phyloP scores from a whole-genome alignment of 2,797 vertebrate species.

The Brachymystax lenok region DNA sequence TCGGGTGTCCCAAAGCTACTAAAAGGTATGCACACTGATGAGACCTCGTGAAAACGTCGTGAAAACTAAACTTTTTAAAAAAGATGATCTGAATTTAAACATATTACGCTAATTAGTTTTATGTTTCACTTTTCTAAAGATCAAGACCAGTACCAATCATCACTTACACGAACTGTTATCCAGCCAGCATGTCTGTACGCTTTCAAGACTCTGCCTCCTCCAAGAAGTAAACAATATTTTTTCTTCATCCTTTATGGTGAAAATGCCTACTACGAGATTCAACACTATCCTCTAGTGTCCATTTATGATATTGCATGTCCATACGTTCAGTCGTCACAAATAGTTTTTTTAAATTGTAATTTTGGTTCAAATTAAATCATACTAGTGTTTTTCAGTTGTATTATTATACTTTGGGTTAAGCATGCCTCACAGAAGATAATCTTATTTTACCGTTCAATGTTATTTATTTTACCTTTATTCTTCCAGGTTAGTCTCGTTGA shows the following conservation, averaged over 20 bases:
- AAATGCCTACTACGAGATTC: not conserved
- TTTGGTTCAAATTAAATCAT: not conserved
- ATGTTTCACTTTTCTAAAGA: not conserved
- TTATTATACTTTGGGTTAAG: not conserved
- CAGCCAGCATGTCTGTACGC: not conserved
- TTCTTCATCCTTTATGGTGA: not conserved
- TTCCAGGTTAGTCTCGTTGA: too few relatives aligned
- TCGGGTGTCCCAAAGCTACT: too few relatives aligned
- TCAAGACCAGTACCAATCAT: not conserved
- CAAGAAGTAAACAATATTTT: not conserved
- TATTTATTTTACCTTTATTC: not conserved
- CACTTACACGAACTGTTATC: not conserved
- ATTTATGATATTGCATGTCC: not conserved
- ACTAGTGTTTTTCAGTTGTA: not conserved
- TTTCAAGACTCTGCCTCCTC: not conserved
- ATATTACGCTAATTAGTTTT: not conserved
- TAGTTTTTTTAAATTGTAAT: not conserved
- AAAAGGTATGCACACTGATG: not conserved
- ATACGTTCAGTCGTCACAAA: not conserved
- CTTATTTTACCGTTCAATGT: not conserved
- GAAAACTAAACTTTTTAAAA: not conserved
- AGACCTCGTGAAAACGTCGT: not conserved
- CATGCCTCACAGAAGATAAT: not conserved
- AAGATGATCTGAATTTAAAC: not conserved
- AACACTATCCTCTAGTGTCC: not conserved